phyloP scores from a whole-genome alignment of 2,113 vertebrate species.

The Hyla sarda region DNA sequence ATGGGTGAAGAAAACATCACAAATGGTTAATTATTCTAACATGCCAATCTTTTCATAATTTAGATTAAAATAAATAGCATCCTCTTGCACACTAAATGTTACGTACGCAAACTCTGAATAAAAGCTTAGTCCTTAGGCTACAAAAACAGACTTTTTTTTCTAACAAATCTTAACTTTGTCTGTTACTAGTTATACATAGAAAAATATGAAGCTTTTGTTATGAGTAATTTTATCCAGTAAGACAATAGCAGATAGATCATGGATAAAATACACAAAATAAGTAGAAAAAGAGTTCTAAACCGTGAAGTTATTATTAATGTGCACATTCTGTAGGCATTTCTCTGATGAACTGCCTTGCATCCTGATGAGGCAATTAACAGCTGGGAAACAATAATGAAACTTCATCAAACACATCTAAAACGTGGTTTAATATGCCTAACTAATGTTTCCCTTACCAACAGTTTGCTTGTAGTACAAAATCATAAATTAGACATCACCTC shows the following conservation, averaged over 20 bases:
- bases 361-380: constrained; percentile 57
- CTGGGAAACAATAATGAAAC: constrained; percentile 57
- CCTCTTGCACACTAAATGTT: neutral
- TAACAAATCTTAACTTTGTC: neutral
- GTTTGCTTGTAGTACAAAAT: constrained; percentile 57
- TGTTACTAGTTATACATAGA: neutral
- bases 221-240: neutral
- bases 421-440: constrained; percentile 54
- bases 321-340: constrained; percentile 40
- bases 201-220: neutral
- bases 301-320: constrained; percentile 45
- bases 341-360: constrained; percentile 51
- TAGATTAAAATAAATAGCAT: neutral
- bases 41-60: neutral
- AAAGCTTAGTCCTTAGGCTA: neutral
- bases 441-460: constrained; percentile 56
- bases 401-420: constrained; percentile 55
- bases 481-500: constrained; percentile 55
- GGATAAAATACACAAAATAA: constrained; percentile 35
- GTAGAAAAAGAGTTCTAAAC: neutral
- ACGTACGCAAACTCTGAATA: neutral
- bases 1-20: neutral
- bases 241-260: neutral
- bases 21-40: neutral
- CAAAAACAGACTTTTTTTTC: neutral